Base-by-base conservation (phyloP, 2,113 vertebrate species). In the Callaeas wilsoni region DNA sequence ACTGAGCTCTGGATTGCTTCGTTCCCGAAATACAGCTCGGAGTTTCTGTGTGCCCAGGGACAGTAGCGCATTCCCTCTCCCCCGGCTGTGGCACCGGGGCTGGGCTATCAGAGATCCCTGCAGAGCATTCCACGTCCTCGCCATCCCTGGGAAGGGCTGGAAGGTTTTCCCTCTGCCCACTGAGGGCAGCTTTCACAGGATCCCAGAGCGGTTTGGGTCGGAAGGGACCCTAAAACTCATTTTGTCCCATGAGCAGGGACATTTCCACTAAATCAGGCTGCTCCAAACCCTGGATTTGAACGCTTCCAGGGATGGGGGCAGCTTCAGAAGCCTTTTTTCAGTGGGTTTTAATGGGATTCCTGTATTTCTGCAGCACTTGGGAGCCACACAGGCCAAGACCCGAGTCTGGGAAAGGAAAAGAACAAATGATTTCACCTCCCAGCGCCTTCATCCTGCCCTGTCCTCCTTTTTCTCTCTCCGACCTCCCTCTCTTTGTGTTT, bases 51-150 rank as follows among this genome's bases (percentile, higher is more conserved):
- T 60, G 26, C 44, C 55, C 69, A 16, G 52, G n/a, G 53, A n/a
- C 1, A 6, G 41, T 0, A 3, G 8, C 42, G 46, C 21, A 6
- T 12, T 30, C 29, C 7, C 44, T 15, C 20, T 29, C 2, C 5
- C 17, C 5, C 8, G 14, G 37, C 67, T 32, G n/a, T 21, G 84
- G 37, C 6, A 0, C 41, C 9, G 30, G 60, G 42, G 62, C 52
- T n/a, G 29, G 39, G 52, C 55, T 16, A 0, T 12, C 27, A 9
- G 79, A 44, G 55, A 14, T 7, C 2, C 53, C 74, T 81, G 42
- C 52, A 35, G 23, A 19, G 47, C 20, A 8, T 30, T 14, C 62
- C 67, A 14, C 35, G 3, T 33, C 32, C 52, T 56, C 2, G 3
- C 47, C 29, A 21, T 2, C 25, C 65, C 80, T 70, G 46, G 35